These are phyloP conservation scores for Toxotes lorentzi DNA, from an alignment of 2,797 vertebrate species.

Conservation along the genomic window DNA sequence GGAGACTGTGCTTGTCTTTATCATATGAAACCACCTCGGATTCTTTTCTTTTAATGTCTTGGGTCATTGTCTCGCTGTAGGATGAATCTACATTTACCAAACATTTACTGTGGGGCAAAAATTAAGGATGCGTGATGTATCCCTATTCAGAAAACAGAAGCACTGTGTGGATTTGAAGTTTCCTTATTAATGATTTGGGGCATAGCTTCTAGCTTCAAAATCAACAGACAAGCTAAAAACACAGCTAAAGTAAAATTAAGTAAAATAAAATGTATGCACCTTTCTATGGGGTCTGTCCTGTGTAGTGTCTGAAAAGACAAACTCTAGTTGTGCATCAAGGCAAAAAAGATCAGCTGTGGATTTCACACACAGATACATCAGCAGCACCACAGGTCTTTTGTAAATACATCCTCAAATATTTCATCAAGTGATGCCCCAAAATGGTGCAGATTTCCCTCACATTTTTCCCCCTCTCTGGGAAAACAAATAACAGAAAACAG, in stretches of 20 bases:
- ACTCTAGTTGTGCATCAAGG: neutral
- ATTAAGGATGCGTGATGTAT: neutral
- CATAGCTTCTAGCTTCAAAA: neutral
- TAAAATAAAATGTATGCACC: neutral
- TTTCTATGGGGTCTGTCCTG: neutral
- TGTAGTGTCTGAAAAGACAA: neutral
- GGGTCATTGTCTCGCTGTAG: too few relatives aligned
- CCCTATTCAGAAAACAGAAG: neutral
- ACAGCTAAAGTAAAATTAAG: neutral
- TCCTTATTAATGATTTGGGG: neutral
- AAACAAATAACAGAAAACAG: neutral
- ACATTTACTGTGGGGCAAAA: neutral
- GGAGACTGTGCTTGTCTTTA: too few relatives aligned
- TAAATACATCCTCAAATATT: constrained; percentile 6
- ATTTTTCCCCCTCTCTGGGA: neutral
- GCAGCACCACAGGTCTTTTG: neutral
- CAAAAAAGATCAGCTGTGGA: neutral
- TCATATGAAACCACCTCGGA: too few relatives aligned
- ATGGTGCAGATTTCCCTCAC: neutral
- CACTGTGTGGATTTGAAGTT: neutral
- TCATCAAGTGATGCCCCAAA: neutral
- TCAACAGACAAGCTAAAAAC: neutral
- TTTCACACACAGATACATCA: neutral
- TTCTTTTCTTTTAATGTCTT: too few relatives aligned
- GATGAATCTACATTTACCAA: neutral